Conservation (phyloP, 1,140 invertebrate genomes). For the Aphis craccivora region DNA sequence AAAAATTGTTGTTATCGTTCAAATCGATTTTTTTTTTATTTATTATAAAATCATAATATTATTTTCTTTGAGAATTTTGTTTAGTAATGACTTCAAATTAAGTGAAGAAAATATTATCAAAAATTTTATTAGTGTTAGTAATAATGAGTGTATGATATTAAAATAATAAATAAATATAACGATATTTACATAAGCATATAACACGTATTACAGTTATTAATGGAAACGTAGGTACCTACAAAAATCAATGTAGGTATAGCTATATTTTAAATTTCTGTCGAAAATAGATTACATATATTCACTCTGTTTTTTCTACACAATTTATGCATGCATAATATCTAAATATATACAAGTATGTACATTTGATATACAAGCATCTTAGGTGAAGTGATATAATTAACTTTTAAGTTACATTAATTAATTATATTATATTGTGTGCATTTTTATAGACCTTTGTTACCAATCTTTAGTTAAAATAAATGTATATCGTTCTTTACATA, state of each 20-base stretch:
- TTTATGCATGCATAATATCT: neutral
- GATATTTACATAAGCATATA: neutral
- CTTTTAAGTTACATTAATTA: neutral
- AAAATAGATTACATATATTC: neutral
- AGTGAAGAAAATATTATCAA: neutral
- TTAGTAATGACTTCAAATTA: neutral
- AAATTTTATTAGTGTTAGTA: neutral
- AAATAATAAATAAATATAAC: neutral
- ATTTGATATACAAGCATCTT: neutral
- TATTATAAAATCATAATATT: neutral
- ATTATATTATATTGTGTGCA: neutral
- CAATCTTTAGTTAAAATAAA: neutral
- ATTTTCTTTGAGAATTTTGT: neutral
- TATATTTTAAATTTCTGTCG: neutral
- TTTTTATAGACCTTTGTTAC: neutral
- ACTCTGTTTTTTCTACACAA: neutral
- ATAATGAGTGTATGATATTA: neutral
- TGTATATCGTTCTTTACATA: too few species aligned
- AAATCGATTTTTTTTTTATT: neutral
- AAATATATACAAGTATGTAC: neutral
- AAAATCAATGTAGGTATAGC: neutral
- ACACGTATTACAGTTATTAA: neutral
- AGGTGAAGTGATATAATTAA: neutral
- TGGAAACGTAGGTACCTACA: neutral
- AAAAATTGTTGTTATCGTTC: neutral